Base-by-base conservation (phyloP, 2,888 invertebrate genomes). In the Andrena haemorrhoa region DNA sequence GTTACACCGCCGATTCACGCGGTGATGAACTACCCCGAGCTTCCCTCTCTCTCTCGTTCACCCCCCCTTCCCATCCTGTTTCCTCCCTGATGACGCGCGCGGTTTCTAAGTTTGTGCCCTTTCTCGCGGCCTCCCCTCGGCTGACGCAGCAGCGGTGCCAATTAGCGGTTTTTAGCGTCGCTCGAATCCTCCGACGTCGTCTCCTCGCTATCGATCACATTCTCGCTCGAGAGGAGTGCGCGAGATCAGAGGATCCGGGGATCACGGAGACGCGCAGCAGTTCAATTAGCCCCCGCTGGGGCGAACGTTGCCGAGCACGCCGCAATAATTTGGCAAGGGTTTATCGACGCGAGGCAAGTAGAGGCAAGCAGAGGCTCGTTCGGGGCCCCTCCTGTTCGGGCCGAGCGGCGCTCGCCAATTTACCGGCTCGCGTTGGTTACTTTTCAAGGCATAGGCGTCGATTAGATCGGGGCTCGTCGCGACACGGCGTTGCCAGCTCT, bases 1-100 rank as follows among this genome's bases (percentile, higher is more conserved):
- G 91, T 79, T 91, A 92, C 92, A 92, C 85, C 89, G 91, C 86
- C 90, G 85, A 89, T 89, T 88, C 88, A 72, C 86, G 68, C 85
- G 78, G 89, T 91, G 91, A 91, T 91, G 89, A 87, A 91, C 90
- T 89, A 86, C 88, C 82, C 84, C 68, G 78, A 80, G 41, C 58
- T 23, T 77, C 66, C 69, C 23, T 63, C 73, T 49, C 65, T 23
- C 61, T 65, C 49, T 64, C 29, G 41, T 35, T 64, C 49, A 56
- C 58, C 41, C 72, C 7, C 56, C 23, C 53, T n/a, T 7, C 10
- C 33, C 23, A 16, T 33, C 41, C 12, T 51, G 31, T 47, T 53
- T 68, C 53, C 47, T 29, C 56, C 66, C 35, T 10, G n/a, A 26
- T 75, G 69, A 41, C 76, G 60, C 51, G 56, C 16, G 29, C 79